Base-by-base conservation (phyloP, 2,888 invertebrate species). In the Suillia variegata region DNA sequence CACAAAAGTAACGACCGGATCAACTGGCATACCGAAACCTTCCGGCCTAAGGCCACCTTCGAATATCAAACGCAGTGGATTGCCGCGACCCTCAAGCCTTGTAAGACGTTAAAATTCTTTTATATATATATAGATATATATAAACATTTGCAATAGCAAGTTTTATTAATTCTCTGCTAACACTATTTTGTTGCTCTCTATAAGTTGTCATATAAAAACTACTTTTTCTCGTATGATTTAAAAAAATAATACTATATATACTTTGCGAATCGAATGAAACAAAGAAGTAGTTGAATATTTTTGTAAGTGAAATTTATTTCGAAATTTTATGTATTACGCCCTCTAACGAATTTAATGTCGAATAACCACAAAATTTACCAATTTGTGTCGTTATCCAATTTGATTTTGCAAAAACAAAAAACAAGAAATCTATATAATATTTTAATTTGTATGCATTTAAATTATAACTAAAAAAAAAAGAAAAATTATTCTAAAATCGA, bases 11-110 rank as follows among this genome's bases (percentile, higher is more conserved):
- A 76, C 71, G 13, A 73, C 72, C n/a, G 72, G 77, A 53, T 61
- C 71, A 56, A 74, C 75, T 20, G 79, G 78, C 56, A 78, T 80
- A 62, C 78, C 79, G 12, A 81, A 80, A 64, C 80, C 81, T 8
- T 79, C 80, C 31, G 79, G 80, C 24, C 63, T 81, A 47, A 68
- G 80, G 45, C 80, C 73, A 48, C 81, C 81, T 5, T 71, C 79
- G 48, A 75, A 71, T 17, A 65, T 72, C n/a, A 78, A 78, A 67
- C 76, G 78, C 62, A 81, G 82, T 69, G 81, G 78, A 24, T 72
- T 82, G 61, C 82, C 82, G 6, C 73, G 80, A 48, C 80, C 80
- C 20, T 72, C 79, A 18, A 76, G 71, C 64, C 69, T 73, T 61
- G 71, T 75, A 34, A 73, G 75, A 62, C 80, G 80, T 69, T 80